A percentile compares a stretch with the other conserved stretches of the same genome.
Evolutionary conservation across 2,888 invertebrate genomes (phyloP).

Genomic region (Cephus rjabovi): DNA sequence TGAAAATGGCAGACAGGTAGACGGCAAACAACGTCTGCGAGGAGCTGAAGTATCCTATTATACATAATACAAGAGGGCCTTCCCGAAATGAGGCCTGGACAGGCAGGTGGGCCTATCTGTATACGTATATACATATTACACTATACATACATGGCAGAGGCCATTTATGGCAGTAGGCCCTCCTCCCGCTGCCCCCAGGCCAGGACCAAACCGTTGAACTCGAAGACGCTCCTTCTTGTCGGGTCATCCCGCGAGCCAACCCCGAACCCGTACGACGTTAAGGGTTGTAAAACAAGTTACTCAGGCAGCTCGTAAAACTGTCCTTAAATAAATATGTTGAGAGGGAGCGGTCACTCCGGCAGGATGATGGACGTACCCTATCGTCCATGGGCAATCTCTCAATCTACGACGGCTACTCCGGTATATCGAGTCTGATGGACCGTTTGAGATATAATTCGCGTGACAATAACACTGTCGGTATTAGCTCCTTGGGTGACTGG

Average conservation of each 20-base stretch:
- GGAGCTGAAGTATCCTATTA: conserved; percentile 47
- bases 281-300: conserved; percentile 20
- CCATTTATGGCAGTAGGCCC: conserved; percentile 5
- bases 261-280: conserved; percentile 22
- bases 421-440: background rate
- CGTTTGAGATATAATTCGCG: background rate
- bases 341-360: conserved; percentile 14
- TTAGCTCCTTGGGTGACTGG: background rate
- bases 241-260: conserved; percentile 1
- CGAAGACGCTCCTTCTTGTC: background rate
- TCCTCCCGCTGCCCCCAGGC: background rate
- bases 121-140: background rate
- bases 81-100: conserved; percentile 34
- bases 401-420: background rate
- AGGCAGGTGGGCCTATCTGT: background rate
- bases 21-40: conserved; percentile 50
- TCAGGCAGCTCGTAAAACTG: conserved; percentile 22
- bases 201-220: conserved; percentile 8
- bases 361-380: background rate
- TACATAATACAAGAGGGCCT: conserved; percentile 45
- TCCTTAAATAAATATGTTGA: conserved; percentile 22
- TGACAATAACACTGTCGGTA: background rate
- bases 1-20: conserved; percentile 44
- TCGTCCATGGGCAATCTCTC: background rate
- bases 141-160: background rate